phyloP scores from a whole-genome alignment of 2,888 invertebrate species.

The Sceliomorpha sp. region DNA sequence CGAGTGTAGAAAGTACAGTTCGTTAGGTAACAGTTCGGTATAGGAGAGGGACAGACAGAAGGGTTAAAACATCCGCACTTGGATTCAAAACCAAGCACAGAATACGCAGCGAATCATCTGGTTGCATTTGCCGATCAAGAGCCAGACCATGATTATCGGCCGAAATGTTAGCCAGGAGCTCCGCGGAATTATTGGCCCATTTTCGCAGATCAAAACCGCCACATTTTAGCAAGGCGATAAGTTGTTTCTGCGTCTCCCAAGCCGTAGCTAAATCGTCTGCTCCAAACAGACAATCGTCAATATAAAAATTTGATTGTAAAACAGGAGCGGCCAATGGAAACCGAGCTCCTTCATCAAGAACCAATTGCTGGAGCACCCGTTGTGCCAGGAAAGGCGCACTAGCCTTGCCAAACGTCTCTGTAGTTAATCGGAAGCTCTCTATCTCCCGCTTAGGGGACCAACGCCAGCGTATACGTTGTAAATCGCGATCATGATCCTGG shows the following conservation, averaged over 20 bases:
- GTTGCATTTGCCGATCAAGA: background rate
- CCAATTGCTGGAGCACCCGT: slow-evolving; percentile 49
- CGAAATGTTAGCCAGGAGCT: slow-evolving; percentile 6
- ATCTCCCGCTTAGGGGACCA: background rate
- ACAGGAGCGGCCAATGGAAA: slow-evolving; percentile 17
- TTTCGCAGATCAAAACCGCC: slow-evolving; percentile 31
- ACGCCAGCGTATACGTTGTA: slow-evolving; percentile 11
- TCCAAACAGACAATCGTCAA: slow-evolving; percentile 32
- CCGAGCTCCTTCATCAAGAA: slow-evolving; percentile 27
- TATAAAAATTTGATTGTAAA: slow-evolving; percentile 10
- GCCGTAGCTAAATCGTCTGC: background rate
- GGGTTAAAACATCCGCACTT: too few relatives aligned
- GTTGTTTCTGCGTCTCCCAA: slow-evolving; percentile 6
- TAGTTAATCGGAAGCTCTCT: slow-evolving; percentile 1
- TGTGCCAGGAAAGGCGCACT: slow-evolving; percentile 57
- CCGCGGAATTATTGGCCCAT: slow-evolving; percentile 26
- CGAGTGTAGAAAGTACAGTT: too few relatives aligned
- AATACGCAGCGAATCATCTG: slow-evolving; percentile 8
- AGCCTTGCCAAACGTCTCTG: slow-evolving; percentile 47
- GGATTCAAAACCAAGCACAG: slow-evolving; percentile 25
- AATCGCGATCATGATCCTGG: background rate
- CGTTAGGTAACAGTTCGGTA: too few relatives aligned
- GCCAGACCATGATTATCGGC: slow-evolving; percentile 18
- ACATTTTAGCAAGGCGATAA: slow-evolving; percentile 3
- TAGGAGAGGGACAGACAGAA: too few relatives aligned